Percentiles rank a stretch among this genome's conserved stretches.
These are phyloP conservation scores for Cheumatopsyche charites DNA, from an alignment of 1,140 invertebrate genomes.

Conservation along the genomic window DNA sequence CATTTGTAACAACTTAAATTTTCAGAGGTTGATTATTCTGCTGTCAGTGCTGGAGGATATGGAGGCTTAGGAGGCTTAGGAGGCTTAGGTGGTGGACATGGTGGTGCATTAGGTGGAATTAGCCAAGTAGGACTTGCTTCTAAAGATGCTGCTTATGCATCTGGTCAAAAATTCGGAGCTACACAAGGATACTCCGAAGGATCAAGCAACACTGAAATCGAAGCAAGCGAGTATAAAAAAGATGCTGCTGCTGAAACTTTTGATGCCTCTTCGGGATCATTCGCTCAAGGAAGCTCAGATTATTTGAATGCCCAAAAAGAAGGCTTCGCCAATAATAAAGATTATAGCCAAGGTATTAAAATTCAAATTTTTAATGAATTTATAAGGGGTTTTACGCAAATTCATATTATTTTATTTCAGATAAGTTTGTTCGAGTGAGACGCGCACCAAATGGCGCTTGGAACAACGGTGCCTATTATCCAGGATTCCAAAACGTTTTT, in stretches of 20 bases:
- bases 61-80: not conserved
- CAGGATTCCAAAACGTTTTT: no score
- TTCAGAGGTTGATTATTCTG: conserved; percentile 18
- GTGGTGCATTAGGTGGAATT: not conserved
- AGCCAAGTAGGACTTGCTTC: conserved; percentile 8
- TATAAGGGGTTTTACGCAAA: no score
- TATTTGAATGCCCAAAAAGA: no score
- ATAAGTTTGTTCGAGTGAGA: no score
- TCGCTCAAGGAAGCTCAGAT: no score
- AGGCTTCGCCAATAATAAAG: no score
- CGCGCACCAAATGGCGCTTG: no score
- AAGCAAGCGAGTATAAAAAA: conserved; percentile 36
- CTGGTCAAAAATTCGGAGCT: not conserved
- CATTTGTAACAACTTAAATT: no score
- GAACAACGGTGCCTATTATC: no score
- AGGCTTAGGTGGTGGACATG: not conserved
- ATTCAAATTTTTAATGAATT: no score
- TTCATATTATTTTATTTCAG: no score
- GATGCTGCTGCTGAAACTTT: conserved; percentile 27
- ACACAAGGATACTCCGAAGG: conserved; percentile 22
- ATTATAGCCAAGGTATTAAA: no score
- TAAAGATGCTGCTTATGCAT: not conserved
- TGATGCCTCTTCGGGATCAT: not conserved
- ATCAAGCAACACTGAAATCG: conserved; percentile 36
- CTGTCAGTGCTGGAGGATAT: not conserved